Conservation (phyloP, 2,888 invertebrate species). For the Dyspetes luteomarginatus region DNA sequence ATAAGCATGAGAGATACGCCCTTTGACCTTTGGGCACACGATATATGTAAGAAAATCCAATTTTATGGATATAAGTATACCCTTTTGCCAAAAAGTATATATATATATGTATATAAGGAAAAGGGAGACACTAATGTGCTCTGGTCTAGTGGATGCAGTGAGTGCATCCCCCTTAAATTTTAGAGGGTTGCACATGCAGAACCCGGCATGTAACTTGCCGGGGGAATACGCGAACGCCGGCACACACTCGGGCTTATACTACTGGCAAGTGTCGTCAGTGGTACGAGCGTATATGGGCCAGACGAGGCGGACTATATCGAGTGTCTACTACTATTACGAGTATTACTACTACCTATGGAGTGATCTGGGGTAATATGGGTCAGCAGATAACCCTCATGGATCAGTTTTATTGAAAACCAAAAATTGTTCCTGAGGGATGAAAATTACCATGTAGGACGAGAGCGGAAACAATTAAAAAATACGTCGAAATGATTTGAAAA, state of each 20-base stretch:
- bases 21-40: too few species aligned
- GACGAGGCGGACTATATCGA: background rate
- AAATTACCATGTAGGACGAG: too few species aligned
- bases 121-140: slow-evolving; percentile 1
- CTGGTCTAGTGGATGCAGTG: slow-evolving; percentile 28
- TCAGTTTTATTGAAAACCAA: too few species aligned
- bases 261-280: slow-evolving; percentile 49
- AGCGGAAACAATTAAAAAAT: background rate
- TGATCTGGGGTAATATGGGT: slow-evolving; percentile 4
- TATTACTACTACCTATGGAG: background rate
- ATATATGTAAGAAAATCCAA: slow-evolving; percentile 7
- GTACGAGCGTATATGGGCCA: slow-evolving; percentile 13
- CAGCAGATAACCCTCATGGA: background rate
- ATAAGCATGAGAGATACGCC: too few species aligned
- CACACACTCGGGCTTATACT: slow-evolving; percentile 58
- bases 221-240: slow-evolving; percentile 53
- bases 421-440: too few species aligned
- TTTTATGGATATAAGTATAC: too few species aligned
- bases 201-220: slow-evolving; percentile 58
- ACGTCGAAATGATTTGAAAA: background rate
- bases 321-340: background rate
- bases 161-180: slow-evolving; percentile 45
- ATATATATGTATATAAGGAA: background rate
- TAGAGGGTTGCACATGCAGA: slow-evolving; percentile 51
- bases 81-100: too few species aligned